These are phyloP conservation scores for Diarsia brunnea DNA, from an alignment of 2,888 invertebrate genomes.

Conservation along the genomic window DNA sequence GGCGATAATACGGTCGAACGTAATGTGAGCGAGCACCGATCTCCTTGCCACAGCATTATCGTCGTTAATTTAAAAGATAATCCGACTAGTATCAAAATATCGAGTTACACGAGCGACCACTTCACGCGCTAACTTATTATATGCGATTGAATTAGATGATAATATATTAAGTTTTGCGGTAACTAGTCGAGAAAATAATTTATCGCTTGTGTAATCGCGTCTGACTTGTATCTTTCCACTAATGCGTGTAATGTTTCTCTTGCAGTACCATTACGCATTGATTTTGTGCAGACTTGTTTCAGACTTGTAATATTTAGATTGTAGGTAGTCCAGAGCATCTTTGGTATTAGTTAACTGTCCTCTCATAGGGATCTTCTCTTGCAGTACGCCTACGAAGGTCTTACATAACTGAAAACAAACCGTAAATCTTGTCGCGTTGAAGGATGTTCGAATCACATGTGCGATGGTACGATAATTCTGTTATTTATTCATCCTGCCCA, in stretches of 20 bases:
- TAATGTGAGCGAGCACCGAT: constrained; percentile 58
- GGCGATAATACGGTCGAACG: constrained; percentile 52
- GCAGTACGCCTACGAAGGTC: constrained; percentile 44
- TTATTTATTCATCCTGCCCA: constrained; percentile 84
- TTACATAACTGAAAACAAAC: constrained; percentile 68
- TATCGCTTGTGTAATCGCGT: constrained; percentile 41
- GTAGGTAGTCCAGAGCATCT: constrained; percentile 25
- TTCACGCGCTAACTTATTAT: constrained; percentile 41
- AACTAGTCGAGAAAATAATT: constrained; percentile 42
- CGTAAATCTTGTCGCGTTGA: constrained; percentile 68
- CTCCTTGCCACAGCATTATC: constrained; percentile 37
- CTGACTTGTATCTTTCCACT: constrained; percentile 56
- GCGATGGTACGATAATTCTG: constrained; percentile 86
- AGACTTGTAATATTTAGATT: constrained; percentile 25
- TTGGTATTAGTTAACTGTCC: constrained; percentile 37
- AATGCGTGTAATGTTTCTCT: constrained; percentile 53
- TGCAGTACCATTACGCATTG: constrained; percentile 49
- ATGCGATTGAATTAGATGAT: constrained; percentile 44
- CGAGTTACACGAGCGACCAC: constrained; percentile 44
- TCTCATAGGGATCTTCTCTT: constrained; percentile 13
- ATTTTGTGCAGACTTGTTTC: constrained; percentile 54
- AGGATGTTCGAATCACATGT: constrained; percentile 74
- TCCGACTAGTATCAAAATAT: constrained; percentile 47
- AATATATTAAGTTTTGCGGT: constrained; percentile 43
- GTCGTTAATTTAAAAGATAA: constrained; percentile 52